Base-by-base conservation (phyloP, 2,113 vertebrate species). In the Corythoichthys intestinalis region DNA sequence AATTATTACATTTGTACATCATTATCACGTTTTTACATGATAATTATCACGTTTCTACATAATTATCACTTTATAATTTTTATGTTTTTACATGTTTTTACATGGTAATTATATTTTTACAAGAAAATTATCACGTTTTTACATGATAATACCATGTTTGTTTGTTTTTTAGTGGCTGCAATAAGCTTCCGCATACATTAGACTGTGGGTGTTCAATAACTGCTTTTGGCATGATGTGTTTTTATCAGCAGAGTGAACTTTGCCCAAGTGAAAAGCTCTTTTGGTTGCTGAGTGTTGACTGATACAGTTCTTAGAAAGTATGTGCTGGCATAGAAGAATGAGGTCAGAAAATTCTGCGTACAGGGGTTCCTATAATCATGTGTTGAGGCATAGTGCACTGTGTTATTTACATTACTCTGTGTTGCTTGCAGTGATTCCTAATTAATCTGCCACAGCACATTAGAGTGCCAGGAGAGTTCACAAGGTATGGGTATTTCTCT, bases 191-290 rank as follows among this genome's bases (percentile, higher is more conserved):
- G 20, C 20, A 34, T 68, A 54, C 20, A 20, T 46, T 14, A 72
- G 70, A 79, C 70, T 68, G 28, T 65, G 37, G 9, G 35, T 5
- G 15, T 41, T 49, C 38, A 54, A 58, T 73, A 50, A 41, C 49
- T 37, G 1, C 15, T 73, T 82, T 61, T 71, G 58, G 63, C 53
- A 49, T 48, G 68, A 66, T 58, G 62, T 68, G 41, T 69, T 54
- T 56, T 77, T 84, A 74, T 88, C 75, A 79, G 60, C 71, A 72
- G 66, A 64, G 64, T 58, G 74, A 82, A 80, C 80, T 86, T 76
- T 68, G 58, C 74, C 9, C 48, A 48, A 73, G 81, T 78, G 81
- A 81, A 73, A 78, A 72, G 35, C 72, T 72, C 54, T 70, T 80
- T 75, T 80, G 34, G 78, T 78, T 77, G 39, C 57, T 67, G 48